Evolutionary conservation across 2,888 invertebrate genomes (phyloP).

Genomic region (Pterostichus madidus): DNA sequence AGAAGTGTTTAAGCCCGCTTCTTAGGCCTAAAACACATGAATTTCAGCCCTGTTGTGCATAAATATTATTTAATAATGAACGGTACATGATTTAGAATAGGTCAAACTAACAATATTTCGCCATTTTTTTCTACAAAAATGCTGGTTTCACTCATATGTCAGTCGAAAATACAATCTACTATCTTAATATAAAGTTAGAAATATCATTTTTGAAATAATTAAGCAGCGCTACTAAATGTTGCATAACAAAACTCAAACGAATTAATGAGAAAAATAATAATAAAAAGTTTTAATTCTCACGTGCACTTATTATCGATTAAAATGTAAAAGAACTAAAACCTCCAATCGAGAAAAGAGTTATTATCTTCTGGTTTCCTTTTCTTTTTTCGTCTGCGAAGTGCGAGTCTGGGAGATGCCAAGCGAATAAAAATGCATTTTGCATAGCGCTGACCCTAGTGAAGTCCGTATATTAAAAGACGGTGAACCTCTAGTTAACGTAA

Average conservation of each 20-base stretch:
- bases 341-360: slow-evolving; percentile 19
- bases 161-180: too few relatives aligned
- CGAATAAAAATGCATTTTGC: slow-evolving; percentile 40
- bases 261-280: slow-evolving; percentile 34
- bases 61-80: too few relatives aligned
- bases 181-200: too few relatives aligned
- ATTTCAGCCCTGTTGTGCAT: too few relatives aligned
- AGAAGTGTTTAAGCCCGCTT: too few relatives aligned
- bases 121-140: too few relatives aligned
- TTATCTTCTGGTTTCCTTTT: slow-evolving; percentile 21
- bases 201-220: too few relatives aligned
- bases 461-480: slow-evolving; percentile 45
- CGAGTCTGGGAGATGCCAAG: slow-evolving; percentile 2
- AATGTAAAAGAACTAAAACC: not conserved
- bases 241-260: not conserved
- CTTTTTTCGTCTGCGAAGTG: not conserved
- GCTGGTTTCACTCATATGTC: too few relatives aligned
- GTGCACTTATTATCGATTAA: not conserved
- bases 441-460: slow-evolving; percentile 1
- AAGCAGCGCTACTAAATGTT: not conserved
- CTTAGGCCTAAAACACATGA: too few relatives aligned
- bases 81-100: too few relatives aligned
- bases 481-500: slow-evolving; percentile 55
- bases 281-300: too few relatives aligned
- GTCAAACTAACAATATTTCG: too few relatives aligned